A percentile compares a stretch with the other conserved stretches of the same genome.
Conservation (phyloP, 2,888 invertebrate genomes). For the Hanleya hanleyi region DNA sequence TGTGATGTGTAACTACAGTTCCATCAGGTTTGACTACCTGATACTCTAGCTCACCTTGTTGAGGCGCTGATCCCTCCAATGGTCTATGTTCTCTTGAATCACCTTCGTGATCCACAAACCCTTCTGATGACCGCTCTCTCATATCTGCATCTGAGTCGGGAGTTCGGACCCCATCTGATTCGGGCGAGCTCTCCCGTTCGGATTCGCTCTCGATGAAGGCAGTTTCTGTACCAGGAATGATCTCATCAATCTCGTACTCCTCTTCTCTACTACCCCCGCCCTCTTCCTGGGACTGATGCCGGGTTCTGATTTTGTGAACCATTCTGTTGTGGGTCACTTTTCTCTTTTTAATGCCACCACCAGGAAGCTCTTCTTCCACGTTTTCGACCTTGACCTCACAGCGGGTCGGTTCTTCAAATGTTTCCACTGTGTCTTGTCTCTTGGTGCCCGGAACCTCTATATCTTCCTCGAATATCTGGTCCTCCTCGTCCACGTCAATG, state of each 20-base stretch:
- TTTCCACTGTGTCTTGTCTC: constrained; percentile 40
- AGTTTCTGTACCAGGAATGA: constrained; percentile 62
- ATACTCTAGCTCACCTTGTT: constrained; percentile 10
- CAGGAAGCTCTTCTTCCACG: constrained; percentile 56
- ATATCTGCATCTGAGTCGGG: not conserved
- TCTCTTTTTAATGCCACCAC: constrained; percentile 59
- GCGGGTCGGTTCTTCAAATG: constrained; percentile 50
- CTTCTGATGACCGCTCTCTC: not conserved
- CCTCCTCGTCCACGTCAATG: constrained; percentile 48
- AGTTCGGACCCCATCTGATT: not conserved
- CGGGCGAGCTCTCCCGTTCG: not conserved
- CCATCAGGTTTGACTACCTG: not conserved
- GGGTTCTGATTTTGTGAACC: constrained; percentile 26
- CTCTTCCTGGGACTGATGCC: constrained; percentile 54
- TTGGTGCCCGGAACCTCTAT: constrained; percentile 43
- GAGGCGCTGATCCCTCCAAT: not conserved
- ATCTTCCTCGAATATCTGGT: constrained; percentile 48
- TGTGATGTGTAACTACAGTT: not conserved
- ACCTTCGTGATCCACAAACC: not conserved
- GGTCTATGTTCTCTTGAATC: not conserved
- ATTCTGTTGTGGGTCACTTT: constrained; percentile 58
- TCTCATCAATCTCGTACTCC: constrained; percentile 59
- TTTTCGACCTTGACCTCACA: constrained; percentile 51
- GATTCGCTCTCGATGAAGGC: constrained; percentile 44
- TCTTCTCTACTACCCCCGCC: constrained; percentile 41